Conservation (phyloP, 2,888 invertebrate genomes). For the Lepidochitona cinerea region DNA sequence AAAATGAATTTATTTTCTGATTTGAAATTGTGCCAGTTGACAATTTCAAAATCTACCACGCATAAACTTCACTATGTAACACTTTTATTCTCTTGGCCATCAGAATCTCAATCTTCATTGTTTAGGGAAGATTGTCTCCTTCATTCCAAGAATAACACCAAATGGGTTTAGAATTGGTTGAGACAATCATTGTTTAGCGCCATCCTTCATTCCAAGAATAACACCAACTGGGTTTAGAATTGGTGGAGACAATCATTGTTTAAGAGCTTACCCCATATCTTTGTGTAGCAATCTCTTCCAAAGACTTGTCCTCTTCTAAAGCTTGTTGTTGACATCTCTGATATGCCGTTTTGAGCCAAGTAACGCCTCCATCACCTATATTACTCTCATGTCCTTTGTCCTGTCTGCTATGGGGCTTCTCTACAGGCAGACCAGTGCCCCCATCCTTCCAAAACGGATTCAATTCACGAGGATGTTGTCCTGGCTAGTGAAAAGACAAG, state of each 20-base stretch:
- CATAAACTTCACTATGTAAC: no score
- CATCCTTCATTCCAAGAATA: no score
- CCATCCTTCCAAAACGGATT: conserved; percentile 95
- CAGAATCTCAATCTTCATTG: no score
- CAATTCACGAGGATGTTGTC: conserved; percentile 82
- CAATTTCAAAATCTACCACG: no score
- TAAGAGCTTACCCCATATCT: conserved; percentile 74
- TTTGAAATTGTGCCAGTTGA: no score
- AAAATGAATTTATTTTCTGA: no score
- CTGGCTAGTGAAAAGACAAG: conserved; percentile 73
- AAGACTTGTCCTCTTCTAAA: conserved; percentile 72
- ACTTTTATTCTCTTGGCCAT: no score
- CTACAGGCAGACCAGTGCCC: conserved; percentile 84
- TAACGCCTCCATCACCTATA: conserved; percentile 74
- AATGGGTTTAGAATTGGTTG: no score
- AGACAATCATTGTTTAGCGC: no score
- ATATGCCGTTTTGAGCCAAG: conserved; percentile 75
- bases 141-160: no score
- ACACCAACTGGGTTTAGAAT: no score
- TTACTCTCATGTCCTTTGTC: conserved; percentile 10
- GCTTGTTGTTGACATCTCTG: conserved; percentile 75
- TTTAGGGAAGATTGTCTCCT: no score
- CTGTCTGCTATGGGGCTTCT: conserved; percentile 5
- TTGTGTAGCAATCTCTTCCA: conserved; percentile 76
- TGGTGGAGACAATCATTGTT: neutral